Evolutionary conservation across 2,113 vertebrate genomes (phyloP), one percentile per base, ranked within the genome.

Genomic region (Tricholaema leucomelas): DNA sequence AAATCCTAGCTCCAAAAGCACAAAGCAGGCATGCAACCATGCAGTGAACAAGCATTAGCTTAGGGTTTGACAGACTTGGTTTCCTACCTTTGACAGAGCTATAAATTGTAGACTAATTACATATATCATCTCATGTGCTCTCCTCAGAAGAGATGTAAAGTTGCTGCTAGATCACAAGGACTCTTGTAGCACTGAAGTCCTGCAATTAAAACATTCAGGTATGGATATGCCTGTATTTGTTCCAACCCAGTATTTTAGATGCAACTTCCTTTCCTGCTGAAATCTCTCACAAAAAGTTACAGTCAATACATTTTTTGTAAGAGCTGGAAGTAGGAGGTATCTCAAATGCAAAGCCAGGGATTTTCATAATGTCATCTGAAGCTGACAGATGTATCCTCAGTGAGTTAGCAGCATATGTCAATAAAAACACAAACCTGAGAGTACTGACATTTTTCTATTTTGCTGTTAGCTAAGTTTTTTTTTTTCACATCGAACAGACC

Each of bases 21-120:
- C 1, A 0, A 23, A 52, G 40, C n/a, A 65, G 66, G 31, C 4
- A 2, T 1, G 6, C 9, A 46, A 0, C 17, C 17, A 46, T 1
- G 10, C 42, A 66, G 35, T 21, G 55, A 76, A 52, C 5, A 60
- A 9, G 14, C 33, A 5, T 19, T 44, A 71, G 35, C 28, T 76
- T 30, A 6, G 55, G 30, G 20, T 74, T 38, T 83, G 42, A 30
- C 30, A 60, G 44, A 44, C 13, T 48, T n/a, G 15, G 6, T 42
- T 85, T 85, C 59, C 44, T 15, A 24, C n/a, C 21, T 74, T 66
- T 82, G 42, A 31, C 54, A 72, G 58, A 79, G 48, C 17, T 80
- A 67, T 25, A 78, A 78, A 67, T 21, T 31, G 27, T 5, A 21
- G 13, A 14, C 23, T 48, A 70, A 65, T 64, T 52, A 73, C 27